These are phyloP conservation scores for Acholoe squamosa DNA, from an alignment of 2,888 invertebrate species.

Conservation along the genomic window DNA sequence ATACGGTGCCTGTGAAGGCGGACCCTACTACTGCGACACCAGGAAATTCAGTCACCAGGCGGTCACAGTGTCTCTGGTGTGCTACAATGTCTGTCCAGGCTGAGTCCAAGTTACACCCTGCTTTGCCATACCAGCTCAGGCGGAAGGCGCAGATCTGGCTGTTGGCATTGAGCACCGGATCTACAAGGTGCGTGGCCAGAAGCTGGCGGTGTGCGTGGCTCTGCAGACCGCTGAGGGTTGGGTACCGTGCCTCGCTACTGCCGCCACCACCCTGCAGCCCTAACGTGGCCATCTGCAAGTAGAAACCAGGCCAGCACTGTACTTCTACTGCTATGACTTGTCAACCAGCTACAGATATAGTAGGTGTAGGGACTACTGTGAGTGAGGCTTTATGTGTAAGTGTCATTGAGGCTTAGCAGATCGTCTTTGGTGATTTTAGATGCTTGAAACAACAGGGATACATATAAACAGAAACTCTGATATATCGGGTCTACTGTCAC, in stretches of 20 bases:
- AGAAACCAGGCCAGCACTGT: constrained; percentile 55
- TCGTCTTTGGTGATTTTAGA: no score
- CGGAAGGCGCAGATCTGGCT: constrained; percentile 53
- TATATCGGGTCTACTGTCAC: no score
- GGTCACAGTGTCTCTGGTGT: constrained; percentile 46
- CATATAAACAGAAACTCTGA: no score
- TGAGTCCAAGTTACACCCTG: constrained; percentile 48
- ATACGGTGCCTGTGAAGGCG: constrained; percentile 52
- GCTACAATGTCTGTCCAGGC: constrained; percentile 49
- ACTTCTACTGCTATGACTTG: not conserved
- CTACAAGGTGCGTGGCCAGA: constrained; percentile 48
- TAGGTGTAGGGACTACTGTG: no score
- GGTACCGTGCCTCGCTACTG: constrained; percentile 49
- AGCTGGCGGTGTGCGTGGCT: constrained; percentile 56
- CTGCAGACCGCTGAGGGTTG: constrained; percentile 50
- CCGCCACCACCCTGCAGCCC: constrained; percentile 22
- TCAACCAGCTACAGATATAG: no score
- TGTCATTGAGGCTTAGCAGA: no score
- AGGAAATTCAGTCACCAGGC: constrained; percentile 25
- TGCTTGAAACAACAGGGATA: no score
- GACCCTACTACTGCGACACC: constrained; percentile 47
- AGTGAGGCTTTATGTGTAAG: no score
- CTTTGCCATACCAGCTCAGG: constrained; percentile 58
- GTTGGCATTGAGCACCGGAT: constrained; percentile 45
- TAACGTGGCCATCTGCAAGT: constrained; percentile 42